Evolutionary conservation across 2,113 vertebrate species (phyloP).

Genomic region (Lophochroa leadbeateri): DNA sequence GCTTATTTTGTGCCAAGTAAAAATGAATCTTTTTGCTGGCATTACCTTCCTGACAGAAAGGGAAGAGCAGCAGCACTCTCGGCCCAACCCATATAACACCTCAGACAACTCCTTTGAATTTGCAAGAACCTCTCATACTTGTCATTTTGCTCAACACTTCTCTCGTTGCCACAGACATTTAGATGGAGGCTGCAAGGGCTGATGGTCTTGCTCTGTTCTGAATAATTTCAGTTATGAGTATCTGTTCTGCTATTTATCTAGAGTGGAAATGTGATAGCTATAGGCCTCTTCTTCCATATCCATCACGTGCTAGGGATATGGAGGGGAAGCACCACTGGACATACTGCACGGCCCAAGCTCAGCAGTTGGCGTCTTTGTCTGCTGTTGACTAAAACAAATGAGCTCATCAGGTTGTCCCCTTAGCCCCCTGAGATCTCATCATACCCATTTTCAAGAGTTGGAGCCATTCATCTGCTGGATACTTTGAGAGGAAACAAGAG

Average conservation of each 20-base stretch:
- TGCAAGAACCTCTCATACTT: not conserved
- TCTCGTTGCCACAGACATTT: not conserved
- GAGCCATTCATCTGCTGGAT: slow-evolving; percentile 34
- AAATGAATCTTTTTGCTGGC: not conserved
- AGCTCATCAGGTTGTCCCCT: not conserved
- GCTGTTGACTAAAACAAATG: not conserved
- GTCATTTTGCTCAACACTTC: fast-evolving
- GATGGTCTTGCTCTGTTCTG: not conserved
- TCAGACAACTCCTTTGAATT: not conserved
- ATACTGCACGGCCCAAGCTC: not conserved
- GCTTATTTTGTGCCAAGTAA: too few relatives aligned
- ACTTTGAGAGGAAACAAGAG: not conserved
- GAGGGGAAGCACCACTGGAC: not conserved
- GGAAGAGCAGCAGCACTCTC: not conserved
- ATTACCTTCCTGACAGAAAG: not conserved
- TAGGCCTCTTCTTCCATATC: not conserved
- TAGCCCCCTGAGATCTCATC: not conserved
- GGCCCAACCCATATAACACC: not conserved
- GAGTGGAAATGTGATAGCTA: not conserved
- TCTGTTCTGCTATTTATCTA: not conserved
- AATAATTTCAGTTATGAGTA: not conserved
- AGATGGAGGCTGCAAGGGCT: not conserved
- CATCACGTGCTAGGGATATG: not conserved
- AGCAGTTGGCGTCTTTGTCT: not conserved
- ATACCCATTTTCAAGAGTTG: not conserved